Evolutionary conservation across 1,140 invertebrate genomes (phyloP), one percentile per base, ranked within the genome.

Genomic region (Nasonia longicornis): DNA sequence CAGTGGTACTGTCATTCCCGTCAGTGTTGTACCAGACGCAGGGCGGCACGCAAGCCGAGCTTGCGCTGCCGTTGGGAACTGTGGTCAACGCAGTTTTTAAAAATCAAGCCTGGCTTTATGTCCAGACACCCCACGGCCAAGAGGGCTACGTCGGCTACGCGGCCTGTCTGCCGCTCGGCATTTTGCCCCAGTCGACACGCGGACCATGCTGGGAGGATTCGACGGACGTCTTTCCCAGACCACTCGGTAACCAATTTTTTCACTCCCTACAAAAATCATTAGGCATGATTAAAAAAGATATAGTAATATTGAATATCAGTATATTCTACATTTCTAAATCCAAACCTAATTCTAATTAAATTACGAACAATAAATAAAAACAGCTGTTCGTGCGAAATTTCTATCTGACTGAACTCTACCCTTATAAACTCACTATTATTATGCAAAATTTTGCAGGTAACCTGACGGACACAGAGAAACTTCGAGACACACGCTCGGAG

Each of bases 21-120:
- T 95, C 93, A 70, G 93, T 94, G 0, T 88, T 96, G 11, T 96
- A 96, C 87, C 94, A 95, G 86, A 96, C 95, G 0, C 92, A 94
- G 70, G 94, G 93, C 20, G 94, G 94, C 26, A 92, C 92, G 72
- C 95, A 96, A 86, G 91, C 92, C 29, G 95, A 96, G 87, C 90
- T 95, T 52, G 91, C 93, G 0, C 86, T 96, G 75, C 95, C 95
- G 0, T 89, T 96, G 71, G 95, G 96, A 11, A 96, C 95, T 87
- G 95, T 96, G 3, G 95, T 96, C 0, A 96, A 96, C 86, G 95
- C 95, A 0, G 93, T 96, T 8, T 96, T 96, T 87, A 96, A 96
- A 88, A 96, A 95, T 84, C 93, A 95, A 83, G 93, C 93, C 83
- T 96, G 96, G 96, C 87, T 96, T 2, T 96, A 96, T 85, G 95